Evolutionary conservation across 1,140 invertebrate species (phyloP).

Genomic region (Hesperophylax magnus): DNA sequence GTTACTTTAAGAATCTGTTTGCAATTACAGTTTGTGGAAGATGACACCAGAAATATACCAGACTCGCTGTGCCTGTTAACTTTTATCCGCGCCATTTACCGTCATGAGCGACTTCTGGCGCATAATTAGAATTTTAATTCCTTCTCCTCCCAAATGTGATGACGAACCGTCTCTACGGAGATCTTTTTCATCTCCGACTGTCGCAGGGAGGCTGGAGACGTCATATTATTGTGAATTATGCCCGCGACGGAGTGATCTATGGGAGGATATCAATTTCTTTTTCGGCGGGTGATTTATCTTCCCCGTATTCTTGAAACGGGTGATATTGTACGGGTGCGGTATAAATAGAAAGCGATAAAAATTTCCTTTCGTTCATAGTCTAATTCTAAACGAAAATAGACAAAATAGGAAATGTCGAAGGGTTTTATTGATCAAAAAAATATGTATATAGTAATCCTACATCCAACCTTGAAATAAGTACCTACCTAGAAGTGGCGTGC

Average conservation of each 20-base stretch:
- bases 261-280: constrained; percentile 48
- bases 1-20: constrained; percentile 39
- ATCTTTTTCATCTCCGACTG: constrained; percentile 12
- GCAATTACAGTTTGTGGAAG: constrained; percentile 34
- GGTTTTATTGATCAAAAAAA: too few relatives aligned
- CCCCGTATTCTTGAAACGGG: constrained; percentile 4
- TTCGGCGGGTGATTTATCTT: constrained; percentile 43
- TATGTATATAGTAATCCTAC: too few relatives aligned
- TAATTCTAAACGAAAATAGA: too few relatives aligned
- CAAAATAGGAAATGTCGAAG: too few relatives aligned
- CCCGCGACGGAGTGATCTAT: constrained; percentile 36
- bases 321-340: not conserved
- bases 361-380: too few relatives aligned
- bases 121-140: constrained; percentile 51
- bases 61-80: constrained; percentile 41
- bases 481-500: too few relatives aligned
- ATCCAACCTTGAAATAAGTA: too few relatives aligned
- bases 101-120: constrained; percentile 42
- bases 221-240: constrained; percentile 57
- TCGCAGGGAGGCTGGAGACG: constrained; percentile 17
- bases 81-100: constrained; percentile 47
- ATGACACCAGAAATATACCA: constrained; percentile 42
- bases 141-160: not conserved
- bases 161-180: constrained; percentile 28
- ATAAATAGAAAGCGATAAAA: too few relatives aligned